Evolutionary conservation across 23 tunicate genomes (phyloP), one percentile per base, ranked within the genome.

Genomic region (Trididemnum clinides): DNA sequence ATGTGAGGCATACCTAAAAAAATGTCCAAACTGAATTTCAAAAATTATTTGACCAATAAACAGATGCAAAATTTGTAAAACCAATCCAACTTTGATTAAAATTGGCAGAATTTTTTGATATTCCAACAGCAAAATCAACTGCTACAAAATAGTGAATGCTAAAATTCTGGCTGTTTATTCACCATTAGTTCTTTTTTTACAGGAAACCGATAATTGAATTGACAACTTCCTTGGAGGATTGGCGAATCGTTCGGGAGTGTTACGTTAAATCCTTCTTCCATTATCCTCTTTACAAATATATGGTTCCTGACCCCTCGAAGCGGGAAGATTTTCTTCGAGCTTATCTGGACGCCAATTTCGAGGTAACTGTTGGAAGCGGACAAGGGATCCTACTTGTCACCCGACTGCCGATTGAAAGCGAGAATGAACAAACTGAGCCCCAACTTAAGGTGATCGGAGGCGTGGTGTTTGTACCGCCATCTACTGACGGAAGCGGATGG

Each of bases 401-500:
- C n/a, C 25, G 30, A 51, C 39, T 51, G 28, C 38, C 28, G 2
- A 29, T 38, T 22, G 83, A 34, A 78, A 39, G 12, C 29, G 83
- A 38, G 2, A 39, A 51, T 10, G 29, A 36, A 5, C 6, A 19
- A 37, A 20, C 57, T 31, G 31, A 21, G 7, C 1, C 66, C 28
- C 25, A 35, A 1, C 15, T 51, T 39, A 78, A 78, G 51, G 64
- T 78, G 37, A 28, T 78, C 10, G 91, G 91, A 5, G 97, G 97
- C 0, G 87, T 88, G 10, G 33, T 92, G 32, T 78, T 84, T 32
- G 83, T 84, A 28, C 80, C 83, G 27, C 97, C 97, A 33, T 86
- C 97, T 15, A 72, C 59, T 26, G 89, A 92, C 72, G 97, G 97
- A 18, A n/a, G 64, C 27, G 97, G 97, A 38, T 88, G 92, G 97